phyloP scores from a whole-genome alignment of 2,113 vertebrate species.

The Sapayoa aenigma region DNA sequence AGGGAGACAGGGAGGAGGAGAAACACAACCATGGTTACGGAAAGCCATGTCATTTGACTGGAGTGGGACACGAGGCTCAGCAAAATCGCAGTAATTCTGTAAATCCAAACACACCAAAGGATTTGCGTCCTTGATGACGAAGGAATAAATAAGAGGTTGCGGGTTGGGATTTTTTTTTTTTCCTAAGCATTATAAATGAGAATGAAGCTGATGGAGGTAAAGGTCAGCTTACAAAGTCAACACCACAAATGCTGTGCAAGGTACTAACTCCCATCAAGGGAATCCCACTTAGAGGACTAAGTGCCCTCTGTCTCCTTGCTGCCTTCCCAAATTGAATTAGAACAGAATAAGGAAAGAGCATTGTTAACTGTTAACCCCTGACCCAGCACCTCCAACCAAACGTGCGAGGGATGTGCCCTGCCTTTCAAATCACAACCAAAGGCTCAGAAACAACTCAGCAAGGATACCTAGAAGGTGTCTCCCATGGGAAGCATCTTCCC shows the following conservation, averaged over 20 bases:
- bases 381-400: background rate
- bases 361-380: constrained; percentile 13
- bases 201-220: background rate
- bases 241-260: background rate
- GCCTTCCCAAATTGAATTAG: constrained; percentile 44
- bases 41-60: background rate
- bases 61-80: background rate
- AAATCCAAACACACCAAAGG: background rate
- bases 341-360: background rate
- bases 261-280: background rate
- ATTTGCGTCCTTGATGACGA: background rate
- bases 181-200: background rate
- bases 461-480: background rate
- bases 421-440: background rate
- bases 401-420: background rate
- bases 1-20: background rate
- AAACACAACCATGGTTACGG: background rate
- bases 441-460: rapidly evolving
- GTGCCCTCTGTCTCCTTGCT: constrained; percentile 9
- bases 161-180: background rate
- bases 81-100: constrained; percentile 9
- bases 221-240: background rate
- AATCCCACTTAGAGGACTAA: constrained; percentile 11
- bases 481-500: background rate
- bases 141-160: constrained; percentile 15